Evolutionary conservation across 2,797 vertebrate species (phyloP), one percentile per base, ranked within the genome.

Genomic region (Aratinga solstitialis): DNA sequence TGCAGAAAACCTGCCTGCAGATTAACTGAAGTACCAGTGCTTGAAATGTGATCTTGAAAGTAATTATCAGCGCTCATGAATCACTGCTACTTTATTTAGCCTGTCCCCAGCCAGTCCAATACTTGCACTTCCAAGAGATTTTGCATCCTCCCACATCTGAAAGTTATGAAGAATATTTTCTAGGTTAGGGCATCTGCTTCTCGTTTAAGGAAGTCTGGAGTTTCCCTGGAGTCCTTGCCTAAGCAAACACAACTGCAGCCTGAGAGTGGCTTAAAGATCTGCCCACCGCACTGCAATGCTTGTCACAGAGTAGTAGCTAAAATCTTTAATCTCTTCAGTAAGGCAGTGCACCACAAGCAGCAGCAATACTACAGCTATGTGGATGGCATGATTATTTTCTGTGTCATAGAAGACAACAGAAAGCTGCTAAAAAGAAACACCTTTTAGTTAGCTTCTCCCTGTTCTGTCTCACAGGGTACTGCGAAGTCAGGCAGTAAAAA

Each of bases 291-390:
- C 23, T 42, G 50, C 30, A 59, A 67, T 8, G 69, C 42, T 7
- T 45, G 7, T 23, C 61, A 80, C 2, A 1, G 45, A 91, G n/a
- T 1, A 45, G 42, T 0, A 50, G 18, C 29, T 62, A 42, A 67
- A 90, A 48, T 30, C n/a, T 43, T 72, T 82, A 3, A 1, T 4
- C 67, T 54, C 50, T 34, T 56, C 42, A 10, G 71, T 3, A 43
- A 26, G 18, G 12, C 32, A 38, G 5, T 30, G 21, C 3, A 3
- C 9, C 56, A 51, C 50, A 30, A 63, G 53, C 18, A 22, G 53
- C 61, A 68, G 54, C 67, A 36, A 15, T 16, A 20, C 2, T 7
- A 17, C 50, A 51, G 76, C 73, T 42, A 6, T 0, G 0, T 3
- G 27, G 13, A n/a, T 1, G 11, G 22, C 24, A 66, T 4, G 2